phyloP scores from a whole-genome alignment of 2,888 invertebrate genomes.

The Clistopyga incitator region DNA sequence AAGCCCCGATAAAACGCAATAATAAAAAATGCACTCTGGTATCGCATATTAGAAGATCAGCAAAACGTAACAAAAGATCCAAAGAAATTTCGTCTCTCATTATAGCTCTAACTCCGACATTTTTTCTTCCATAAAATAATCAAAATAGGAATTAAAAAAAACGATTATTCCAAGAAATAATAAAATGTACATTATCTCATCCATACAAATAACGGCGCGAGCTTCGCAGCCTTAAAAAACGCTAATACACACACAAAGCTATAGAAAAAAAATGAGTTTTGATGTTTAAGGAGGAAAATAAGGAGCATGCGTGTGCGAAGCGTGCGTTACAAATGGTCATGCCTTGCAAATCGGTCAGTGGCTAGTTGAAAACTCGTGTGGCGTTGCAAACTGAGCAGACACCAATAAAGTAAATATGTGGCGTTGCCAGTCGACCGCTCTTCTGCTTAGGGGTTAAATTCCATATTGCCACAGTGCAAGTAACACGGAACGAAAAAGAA shows the following conservation, averaged over 20 bases:
- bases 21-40: too few relatives aligned
- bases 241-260: not conserved
- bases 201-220: not conserved
- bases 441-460: conserved; percentile 42
- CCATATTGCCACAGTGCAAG: conserved; percentile 31
- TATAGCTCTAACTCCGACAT: too few relatives aligned
- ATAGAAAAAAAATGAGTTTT: not conserved
- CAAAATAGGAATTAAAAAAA: not conserved
- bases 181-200: not conserved
- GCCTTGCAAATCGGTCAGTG: conserved; percentile 32
- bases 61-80: too few relatives aligned
- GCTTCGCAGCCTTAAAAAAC: not conserved
- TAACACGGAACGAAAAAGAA: conserved; percentile 5
- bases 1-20: too few relatives aligned
- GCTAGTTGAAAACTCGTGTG: conserved; percentile 37
- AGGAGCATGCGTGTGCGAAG: conserved; percentile 24
- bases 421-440: conserved; percentile 19
- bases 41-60: too few relatives aligned
- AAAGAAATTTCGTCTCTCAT: too few relatives aligned
- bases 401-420: conserved; percentile 23
- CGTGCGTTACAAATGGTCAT: conserved; percentile 30
- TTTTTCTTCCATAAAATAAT: too few relatives aligned
- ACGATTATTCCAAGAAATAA: not conserved
- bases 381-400: conserved; percentile 38
- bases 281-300: conserved; percentile 1